Evolutionary conservation across 1,140 invertebrate genomes (phyloP), one percentile per base, ranked within the genome.

Genomic region (Melanaphis sacchari): DNA sequence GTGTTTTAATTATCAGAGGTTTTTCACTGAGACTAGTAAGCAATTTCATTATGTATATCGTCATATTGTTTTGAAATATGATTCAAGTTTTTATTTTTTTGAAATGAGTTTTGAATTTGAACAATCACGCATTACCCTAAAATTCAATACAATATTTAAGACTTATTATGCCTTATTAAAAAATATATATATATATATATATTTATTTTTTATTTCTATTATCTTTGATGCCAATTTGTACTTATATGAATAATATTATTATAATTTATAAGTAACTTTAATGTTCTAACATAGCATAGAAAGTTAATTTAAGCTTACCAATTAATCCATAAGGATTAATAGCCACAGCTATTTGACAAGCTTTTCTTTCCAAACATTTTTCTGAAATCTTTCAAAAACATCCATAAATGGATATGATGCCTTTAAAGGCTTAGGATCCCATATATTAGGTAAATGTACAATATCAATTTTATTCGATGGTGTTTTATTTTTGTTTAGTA

Each of bases 351-450:
- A 91, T 46, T 76, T 22, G 38, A 36, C 90, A 91, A 24, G 59
- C 59, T n/a, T 49, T 81, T 49, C n/a, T 66, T 81, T 91, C 40
- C 21, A 91, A 21, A 36, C 41, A 81, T 36, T 81, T 91, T 76
- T 91, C 90, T 6, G 66, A 91, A 22, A 49, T 18, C 4, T 82
- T 46, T 21, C 4, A n/a, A 81, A n/a, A 15, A 76, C 4, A 22
- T 26, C 41, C 36, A 81, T 49, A 9, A n/a, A 22, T 24, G 66
- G 31, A 49, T 91, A 66, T 3, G 81, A 46, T 18, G 26, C 26
- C 15, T 9, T 4, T 1, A 41, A 31, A 18, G 22, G n/a, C 22
- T 90, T n/a, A 52, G 22, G 22, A 66, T n/a, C 9, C 59, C 59
- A 31, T 31, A 4, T 26, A 66, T 66, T 31, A 66, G 59, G 59